These are phyloP conservation scores for Astropecten irregularis DNA, from an alignment of 53 echinoderm and acorn worm species.

Conservation along the genomic window DNA sequence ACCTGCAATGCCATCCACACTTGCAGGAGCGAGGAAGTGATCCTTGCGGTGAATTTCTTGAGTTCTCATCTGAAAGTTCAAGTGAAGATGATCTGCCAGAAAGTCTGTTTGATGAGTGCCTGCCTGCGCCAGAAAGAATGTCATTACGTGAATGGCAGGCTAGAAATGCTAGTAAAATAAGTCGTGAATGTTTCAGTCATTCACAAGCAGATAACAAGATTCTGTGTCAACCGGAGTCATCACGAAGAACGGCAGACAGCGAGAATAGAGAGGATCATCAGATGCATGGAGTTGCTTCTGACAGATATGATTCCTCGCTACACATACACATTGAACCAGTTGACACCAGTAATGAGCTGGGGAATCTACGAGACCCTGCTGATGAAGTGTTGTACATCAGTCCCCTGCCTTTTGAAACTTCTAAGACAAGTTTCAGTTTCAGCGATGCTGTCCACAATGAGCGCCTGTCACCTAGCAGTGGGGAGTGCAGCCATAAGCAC, in stretches of 20 bases:
- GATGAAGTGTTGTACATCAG: constrained; percentile 47
- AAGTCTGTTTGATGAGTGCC: background rate
- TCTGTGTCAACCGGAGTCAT: background rate
- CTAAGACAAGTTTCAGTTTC: background rate
- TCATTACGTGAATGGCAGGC: background rate
- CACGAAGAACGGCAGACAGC: background rate
- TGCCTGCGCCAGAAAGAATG: background rate
- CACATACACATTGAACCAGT: background rate
- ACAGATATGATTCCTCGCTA: background rate
- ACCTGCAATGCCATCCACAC: background rate
- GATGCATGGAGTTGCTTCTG: background rate
- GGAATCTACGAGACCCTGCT: background rate
- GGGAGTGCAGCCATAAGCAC: background rate
- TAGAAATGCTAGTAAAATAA: background rate
- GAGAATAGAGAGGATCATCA: background rate
- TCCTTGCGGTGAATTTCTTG: background rate
- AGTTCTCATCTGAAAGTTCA: background rate
- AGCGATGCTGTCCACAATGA: background rate
- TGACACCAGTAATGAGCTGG: background rate
- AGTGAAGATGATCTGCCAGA: background rate
- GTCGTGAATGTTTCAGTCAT: background rate
- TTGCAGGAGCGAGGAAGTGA: background rate
- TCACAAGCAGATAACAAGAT: background rate
- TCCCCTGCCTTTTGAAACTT: constrained; percentile 32
- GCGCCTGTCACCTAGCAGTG: background rate